phyloP scores from a whole-genome alignment of 2,797 vertebrate species.

The Pangasius mekongensis region DNA sequence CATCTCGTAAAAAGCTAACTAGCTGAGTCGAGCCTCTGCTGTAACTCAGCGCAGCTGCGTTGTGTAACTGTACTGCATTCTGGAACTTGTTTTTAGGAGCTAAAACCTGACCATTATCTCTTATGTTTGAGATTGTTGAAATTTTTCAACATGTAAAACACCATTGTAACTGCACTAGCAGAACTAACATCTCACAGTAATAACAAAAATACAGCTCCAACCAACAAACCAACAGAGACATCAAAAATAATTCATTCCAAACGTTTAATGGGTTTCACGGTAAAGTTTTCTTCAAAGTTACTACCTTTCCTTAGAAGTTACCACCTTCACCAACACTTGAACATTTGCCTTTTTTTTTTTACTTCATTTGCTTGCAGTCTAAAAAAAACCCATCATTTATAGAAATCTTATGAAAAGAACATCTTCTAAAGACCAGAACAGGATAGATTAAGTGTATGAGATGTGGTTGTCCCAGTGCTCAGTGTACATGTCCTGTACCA shows the following conservation, averaged over 20 bases:
- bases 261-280: background rate
- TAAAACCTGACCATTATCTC: background rate
- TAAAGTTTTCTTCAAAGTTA: background rate
- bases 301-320: background rate
- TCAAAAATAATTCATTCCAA: background rate
- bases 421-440: background rate
- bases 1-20: background rate
- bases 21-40: background rate
- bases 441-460: background rate
- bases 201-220: background rate
- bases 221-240: background rate
- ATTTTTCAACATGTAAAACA: background rate
- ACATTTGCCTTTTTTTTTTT: background rate
- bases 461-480: background rate
- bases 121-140: background rate
- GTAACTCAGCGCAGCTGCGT: background rate
- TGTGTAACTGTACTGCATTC: background rate
- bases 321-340: background rate
- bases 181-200: background rate
- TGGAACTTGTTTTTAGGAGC: background rate
- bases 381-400: background rate
- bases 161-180: background rate
- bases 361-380: background rate
- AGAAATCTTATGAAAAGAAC: background rate
- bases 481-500: background rate